phyloP scores from a whole-genome alignment of 2,888 invertebrate genomes.

The Stomorhina lunata region DNA sequence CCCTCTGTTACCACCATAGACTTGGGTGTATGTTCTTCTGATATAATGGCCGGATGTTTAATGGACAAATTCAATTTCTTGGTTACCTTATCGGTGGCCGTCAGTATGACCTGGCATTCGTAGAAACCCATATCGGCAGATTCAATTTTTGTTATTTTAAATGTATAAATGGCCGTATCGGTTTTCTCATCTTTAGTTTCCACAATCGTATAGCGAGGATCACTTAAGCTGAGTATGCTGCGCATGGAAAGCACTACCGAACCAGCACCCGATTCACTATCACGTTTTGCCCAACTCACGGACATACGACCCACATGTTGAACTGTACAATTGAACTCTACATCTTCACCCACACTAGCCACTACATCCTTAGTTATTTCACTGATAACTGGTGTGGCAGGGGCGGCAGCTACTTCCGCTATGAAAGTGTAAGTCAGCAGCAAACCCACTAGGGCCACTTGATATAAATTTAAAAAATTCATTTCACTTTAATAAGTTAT shows the following conservation, averaged over 20 bases:
- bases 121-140: conserved; percentile 77
- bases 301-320: conserved; percentile 75
- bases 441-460: not conserved
- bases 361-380: conserved; percentile 75
- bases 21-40: conserved; percentile 74
- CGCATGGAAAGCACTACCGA: conserved; percentile 77
- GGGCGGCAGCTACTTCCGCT: conserved; percentile 31
- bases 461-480: conserved; percentile 32
- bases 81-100: conserved; percentile 75
- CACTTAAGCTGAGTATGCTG: conserved; percentile 74
- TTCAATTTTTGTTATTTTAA: conserved; percentile 76
- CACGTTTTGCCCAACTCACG: conserved; percentile 77
- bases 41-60: conserved; percentile 76
- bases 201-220: conserved; percentile 75
- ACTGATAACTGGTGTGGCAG: conserved; percentile 72
- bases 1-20: conserved; percentile 75
- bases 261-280: conserved; percentile 72
- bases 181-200: conserved; percentile 70
- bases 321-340: conserved; percentile 78
- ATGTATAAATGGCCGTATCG: conserved; percentile 74
- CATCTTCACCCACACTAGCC: conserved; percentile 76
- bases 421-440: not conserved
- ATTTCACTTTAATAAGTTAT: conserved; percentile 13
- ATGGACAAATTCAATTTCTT: conserved; percentile 75
- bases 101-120: conserved; percentile 78